Conservation (phyloP, 2,888 invertebrate genomes). For the Zygaena filipendulae region DNA sequence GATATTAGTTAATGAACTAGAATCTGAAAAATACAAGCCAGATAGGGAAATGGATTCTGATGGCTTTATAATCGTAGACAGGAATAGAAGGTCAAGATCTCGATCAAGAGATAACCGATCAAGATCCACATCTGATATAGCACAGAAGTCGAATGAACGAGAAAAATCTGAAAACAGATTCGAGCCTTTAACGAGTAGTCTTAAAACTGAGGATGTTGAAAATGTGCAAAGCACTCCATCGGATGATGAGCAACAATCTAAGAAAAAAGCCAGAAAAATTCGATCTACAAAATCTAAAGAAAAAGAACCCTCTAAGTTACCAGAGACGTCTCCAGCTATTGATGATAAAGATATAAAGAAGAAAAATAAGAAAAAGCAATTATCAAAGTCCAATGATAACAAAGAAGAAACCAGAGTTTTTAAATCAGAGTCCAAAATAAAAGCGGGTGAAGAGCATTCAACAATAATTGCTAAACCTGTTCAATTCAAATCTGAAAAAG, state of each 20-base stretch:
- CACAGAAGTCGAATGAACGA: slow-evolving; percentile 24
- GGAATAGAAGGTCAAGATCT: slow-evolving; percentile 61
- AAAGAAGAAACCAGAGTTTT: slow-evolving; percentile 32
- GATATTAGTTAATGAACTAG: slow-evolving; percentile 47
- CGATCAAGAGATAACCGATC: slow-evolving; percentile 57
- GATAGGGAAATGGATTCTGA: slow-evolving; percentile 42
- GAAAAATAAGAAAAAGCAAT: slow-evolving; percentile 44
- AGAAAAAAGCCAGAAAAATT: slow-evolving; percentile 32
- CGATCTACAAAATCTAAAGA: slow-evolving; percentile 48
- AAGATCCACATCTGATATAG: slow-evolving; percentile 26
- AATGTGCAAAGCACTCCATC: slow-evolving; percentile 20
- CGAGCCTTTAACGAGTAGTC: slow-evolving; percentile 32
- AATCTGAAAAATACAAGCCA: slow-evolving; percentile 26
- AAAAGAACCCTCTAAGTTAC: slow-evolving; percentile 33
- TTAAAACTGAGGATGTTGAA: slow-evolving; percentile 30
- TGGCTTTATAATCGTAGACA: slow-evolving; percentile 59
- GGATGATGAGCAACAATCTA: slow-evolving; percentile 25
- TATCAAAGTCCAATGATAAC: slow-evolving; percentile 26
- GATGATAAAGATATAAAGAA: slow-evolving; percentile 36
- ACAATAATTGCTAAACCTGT: slow-evolving; percentile 17
- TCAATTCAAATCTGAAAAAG: slow-evolving; percentile 16
- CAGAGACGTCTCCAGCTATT: slow-evolving; percentile 22
- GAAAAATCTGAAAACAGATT: slow-evolving; percentile 45
- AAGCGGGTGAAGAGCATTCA: no score
- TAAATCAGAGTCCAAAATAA: neutral